Evolutionary conservation across 2,113 vertebrate genomes (phyloP).

Genomic region (Anarhynchus alexandrinus): DNA sequence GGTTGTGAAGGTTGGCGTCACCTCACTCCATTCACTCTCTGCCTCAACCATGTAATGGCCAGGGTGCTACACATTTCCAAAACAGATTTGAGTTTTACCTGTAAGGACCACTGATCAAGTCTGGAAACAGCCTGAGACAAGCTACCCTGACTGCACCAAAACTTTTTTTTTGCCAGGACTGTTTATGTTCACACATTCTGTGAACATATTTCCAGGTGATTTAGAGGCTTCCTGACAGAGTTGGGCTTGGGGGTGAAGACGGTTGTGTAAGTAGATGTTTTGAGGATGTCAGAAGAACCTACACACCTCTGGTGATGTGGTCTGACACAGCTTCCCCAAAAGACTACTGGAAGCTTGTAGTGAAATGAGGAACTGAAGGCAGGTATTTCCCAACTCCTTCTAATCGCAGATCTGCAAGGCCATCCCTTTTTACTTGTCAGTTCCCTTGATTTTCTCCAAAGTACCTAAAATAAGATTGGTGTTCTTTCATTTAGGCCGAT

Average conservation of each 20-base stretch:
- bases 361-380: neutral
- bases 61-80: neutral
- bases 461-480: fast-evolving
- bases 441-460: neutral
- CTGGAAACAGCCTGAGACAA: neutral
- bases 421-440: neutral
- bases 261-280: neutral
- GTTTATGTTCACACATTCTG: neutral
- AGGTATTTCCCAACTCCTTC: neutral
- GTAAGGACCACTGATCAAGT: neutral
- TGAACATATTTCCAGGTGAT: neutral
- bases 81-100: neutral
- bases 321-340: neutral
- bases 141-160: fast-evolving
- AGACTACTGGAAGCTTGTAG: neutral
- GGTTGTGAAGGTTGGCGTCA: neutral
- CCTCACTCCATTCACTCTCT: neutral
- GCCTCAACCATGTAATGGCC: neutral
- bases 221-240: neutral
- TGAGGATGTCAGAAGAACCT: neutral
- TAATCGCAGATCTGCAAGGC: neutral
- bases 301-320: neutral
- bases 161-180: neutral
- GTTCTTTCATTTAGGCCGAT: neutral
- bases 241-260: neutral